Base-by-base conservation (phyloP, 2,113 vertebrate genomes). In the Corydoras sp. region DNA sequence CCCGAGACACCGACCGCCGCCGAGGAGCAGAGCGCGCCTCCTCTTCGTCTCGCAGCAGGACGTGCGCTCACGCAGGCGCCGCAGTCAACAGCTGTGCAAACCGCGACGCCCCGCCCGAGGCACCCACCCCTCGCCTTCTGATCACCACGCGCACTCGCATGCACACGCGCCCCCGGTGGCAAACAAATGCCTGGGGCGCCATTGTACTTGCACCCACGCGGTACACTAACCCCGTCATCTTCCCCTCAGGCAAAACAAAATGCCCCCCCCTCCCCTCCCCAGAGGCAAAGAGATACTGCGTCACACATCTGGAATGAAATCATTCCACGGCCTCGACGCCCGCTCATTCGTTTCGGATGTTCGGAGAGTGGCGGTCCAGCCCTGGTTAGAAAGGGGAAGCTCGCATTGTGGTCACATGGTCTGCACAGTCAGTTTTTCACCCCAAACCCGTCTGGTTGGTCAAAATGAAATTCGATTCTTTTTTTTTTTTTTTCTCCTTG, bases 51-150 rank as follows among this genome's bases (percentile, higher is more conserved):
- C 50, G 24, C 43, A 76, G 53, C 11, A 49, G 51, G 29, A 14
- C 15, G 60, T 63, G 7, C 55, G 59, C 56, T 65, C 58, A 72
- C 13, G 30, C 18, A 9, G 9, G 10, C 58, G 18, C 43, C 29
- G 61, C 12, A 59, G 56, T 35, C 62, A 54, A 69, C 66, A 73
- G 76, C 71, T 77, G 71, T 73, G 67, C 56, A 74, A 66, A 71
- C 56, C 60, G 13, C 43, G 29, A 54, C 43, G 55, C 60, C 66
- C 35, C 59, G 53, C 51, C 73, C 64, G 32, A 68, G 43, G 24
- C 73, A 63, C 59, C 73, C 35, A 10, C 15, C 2, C 10, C 5
- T 62, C 2, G 9, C 50, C 62, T 35, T 68, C 59, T 75, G 50
- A 75, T 75, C 66, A 48, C 54, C 50, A 56, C 58, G 50, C 59